Percentiles rank a stretch among this genome's conserved stretches.
These are phyloP conservation scores for Pluvianellus socialis DNA, from an alignment of 2,113 vertebrate genomes.

Conservation along the genomic window DNA sequence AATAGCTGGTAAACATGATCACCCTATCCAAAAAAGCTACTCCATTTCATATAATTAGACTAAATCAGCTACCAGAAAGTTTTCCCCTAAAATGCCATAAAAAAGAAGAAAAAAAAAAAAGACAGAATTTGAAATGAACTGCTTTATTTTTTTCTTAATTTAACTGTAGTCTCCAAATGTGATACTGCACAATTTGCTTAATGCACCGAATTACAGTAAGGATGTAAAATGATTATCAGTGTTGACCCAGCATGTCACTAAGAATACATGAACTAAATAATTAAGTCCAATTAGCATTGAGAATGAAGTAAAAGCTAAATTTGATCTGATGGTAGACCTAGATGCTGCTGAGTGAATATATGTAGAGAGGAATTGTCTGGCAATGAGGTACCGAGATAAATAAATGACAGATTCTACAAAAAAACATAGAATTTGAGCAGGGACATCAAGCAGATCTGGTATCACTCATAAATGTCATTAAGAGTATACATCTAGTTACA, in stretches of 20 bases:
- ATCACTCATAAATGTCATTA: not conserved
- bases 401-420: not conserved
- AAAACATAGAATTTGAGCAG: not conserved
- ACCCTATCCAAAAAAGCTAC: not conserved
- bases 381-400: not conserved
- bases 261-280: not conserved
- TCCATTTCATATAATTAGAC: not conserved
- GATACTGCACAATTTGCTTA: not conserved
- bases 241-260: not conserved
- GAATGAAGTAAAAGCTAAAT: not conserved
- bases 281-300: not conserved
- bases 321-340: not conserved
- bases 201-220: not conserved
- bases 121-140: not conserved
- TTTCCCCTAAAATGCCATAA: not conserved
- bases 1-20: not conserved
- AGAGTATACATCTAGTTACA: not conserved
- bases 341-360: not conserved
- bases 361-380: not conserved
- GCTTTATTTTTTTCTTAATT: not conserved
- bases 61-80: not conserved
- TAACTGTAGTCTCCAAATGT: not conserved
- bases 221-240: not conserved
- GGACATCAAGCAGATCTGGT: not conserved
- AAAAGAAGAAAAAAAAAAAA: not conserved